These are phyloP conservation scores for Apis mellifera DNA, from an alignment of 1,140 invertebrate genomes.

Conservation along the genomic window DNA sequence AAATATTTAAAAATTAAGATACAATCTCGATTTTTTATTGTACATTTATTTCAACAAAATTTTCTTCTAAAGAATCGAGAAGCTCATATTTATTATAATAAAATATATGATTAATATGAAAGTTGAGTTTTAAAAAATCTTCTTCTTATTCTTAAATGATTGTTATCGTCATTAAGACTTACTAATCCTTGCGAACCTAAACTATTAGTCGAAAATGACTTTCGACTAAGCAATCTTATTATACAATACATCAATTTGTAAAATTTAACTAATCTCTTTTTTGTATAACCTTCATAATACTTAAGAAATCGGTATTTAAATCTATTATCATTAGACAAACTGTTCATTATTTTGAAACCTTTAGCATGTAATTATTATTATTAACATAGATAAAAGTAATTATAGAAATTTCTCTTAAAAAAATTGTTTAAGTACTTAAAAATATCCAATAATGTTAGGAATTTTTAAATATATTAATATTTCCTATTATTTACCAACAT, in stretches of 20 bases:
- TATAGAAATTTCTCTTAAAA: no score
- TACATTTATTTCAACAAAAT: not conserved
- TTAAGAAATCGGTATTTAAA: not conserved
- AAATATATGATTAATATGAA: conserved; percentile 32
- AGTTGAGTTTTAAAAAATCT: not conserved
- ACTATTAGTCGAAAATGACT: not conserved
- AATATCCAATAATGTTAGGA: not conserved
- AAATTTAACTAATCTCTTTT: not conserved
- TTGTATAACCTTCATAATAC: not conserved
- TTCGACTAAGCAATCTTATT: not conserved
- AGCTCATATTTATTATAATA: not conserved
- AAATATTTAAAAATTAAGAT: not conserved
- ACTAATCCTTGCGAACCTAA: not conserved
- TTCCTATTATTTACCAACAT: not conserved
- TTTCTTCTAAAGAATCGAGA: not conserved
- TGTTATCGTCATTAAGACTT: not conserved
- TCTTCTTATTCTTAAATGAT: not conserved
- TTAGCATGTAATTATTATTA: not conserved
- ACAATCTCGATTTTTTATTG: not conserved
- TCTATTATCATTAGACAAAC: not conserved
- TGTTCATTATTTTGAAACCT: not conserved
- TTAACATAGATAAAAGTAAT: no score
- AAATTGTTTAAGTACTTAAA: no score
- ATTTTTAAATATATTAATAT: not conserved
- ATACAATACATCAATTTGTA: not conserved